A percentile compares a stretch with the other conserved stretches of the same genome.
These are phyloP conservation scores for Spondyliosoma cantharus DNA, from an alignment of 2,797 vertebrate genomes.

Conservation along the genomic window DNA sequence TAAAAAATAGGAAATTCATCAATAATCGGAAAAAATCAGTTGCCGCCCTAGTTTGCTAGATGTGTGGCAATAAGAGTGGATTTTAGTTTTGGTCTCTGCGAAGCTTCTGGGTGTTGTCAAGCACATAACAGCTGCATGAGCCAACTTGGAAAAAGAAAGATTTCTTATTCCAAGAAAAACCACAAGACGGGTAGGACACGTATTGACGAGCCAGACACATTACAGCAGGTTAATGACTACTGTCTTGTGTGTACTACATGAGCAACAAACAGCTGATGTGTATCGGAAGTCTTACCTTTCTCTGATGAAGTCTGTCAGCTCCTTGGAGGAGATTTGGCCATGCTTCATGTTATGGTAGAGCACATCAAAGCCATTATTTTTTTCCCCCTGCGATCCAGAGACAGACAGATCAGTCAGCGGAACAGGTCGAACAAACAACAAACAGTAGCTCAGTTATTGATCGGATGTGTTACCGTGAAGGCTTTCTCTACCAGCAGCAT, in stretches of 20 bases:
- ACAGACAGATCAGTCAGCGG: conserved; percentile 30
- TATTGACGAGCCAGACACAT: not conserved
- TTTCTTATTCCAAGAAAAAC: conserved; percentile 23
- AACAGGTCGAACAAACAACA: not conserved
- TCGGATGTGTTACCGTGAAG: conserved; percentile 50
- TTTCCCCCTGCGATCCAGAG: conserved; percentile 89
- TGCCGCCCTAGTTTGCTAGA: not conserved
- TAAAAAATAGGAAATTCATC: too few species aligned
- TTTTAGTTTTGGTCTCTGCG: not conserved
- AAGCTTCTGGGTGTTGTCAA: not conserved
- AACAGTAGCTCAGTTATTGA: not conserved
- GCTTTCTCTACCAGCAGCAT: conserved; percentile 68
- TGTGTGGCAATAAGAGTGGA: not conserved
- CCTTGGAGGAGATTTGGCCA: conserved; percentile 97
- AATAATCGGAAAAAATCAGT: too few species aligned
- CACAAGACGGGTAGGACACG: conserved; percentile 13
- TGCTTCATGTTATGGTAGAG: conserved; percentile 99
- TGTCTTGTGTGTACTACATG: not conserved
- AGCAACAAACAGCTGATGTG: not conserved
- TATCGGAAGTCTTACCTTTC: conserved; percentile 89
- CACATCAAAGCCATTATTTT: conserved; percentile 97
- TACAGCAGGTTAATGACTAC: conserved; percentile 1
- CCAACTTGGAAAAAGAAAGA: not conserved
- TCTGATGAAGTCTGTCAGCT: conserved; percentile 97
- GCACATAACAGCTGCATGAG: conserved; percentile 4